Evolutionary conservation across 2,888 invertebrate genomes (phyloP).

Genomic region (Crocallis elinguaria): DNA sequence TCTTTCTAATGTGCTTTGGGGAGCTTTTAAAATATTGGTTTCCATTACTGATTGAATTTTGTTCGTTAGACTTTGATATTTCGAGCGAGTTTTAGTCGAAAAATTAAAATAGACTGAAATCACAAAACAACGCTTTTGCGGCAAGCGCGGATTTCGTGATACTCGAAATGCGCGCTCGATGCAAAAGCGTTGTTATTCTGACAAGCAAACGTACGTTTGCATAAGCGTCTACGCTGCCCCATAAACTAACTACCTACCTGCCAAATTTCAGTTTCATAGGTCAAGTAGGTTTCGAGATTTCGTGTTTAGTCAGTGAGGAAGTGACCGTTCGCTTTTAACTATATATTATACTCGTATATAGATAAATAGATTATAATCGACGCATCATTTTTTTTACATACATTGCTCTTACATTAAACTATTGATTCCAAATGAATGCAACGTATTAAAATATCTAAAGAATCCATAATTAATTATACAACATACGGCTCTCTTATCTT

Average conservation of each 20-base stretch:
- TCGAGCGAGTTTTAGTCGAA: background rate
- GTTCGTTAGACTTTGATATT: conserved; percentile 33
- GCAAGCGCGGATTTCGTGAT: too few species aligned
- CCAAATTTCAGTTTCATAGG: too few species aligned
- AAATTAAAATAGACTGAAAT: conserved; percentile 6
- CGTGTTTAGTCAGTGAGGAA: too few species aligned
- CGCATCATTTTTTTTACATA: background rate
- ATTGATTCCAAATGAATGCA: conserved; percentile 7
- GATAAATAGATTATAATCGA: background rate
- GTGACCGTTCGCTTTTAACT: too few species aligned
- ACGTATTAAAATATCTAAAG: conserved; percentile 10
- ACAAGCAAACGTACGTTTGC: too few species aligned
- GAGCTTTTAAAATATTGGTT: conserved; percentile 61
- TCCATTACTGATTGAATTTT: conserved; percentile 42
- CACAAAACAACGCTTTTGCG: too few species aligned
- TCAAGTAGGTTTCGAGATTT: too few species aligned
- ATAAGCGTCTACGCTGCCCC: too few species aligned
- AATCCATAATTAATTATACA: conserved; percentile 22
- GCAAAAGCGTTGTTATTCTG: too few species aligned
- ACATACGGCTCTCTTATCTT: conserved; percentile 18
- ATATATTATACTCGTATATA: too few species aligned
- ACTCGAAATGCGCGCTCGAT: too few species aligned
- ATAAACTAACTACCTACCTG: too few species aligned
- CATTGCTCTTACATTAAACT: background rate
- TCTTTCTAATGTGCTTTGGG: conserved; percentile 60